Percentiles rank a stretch among this genome's conserved stretches.
Conservation (phyloP, 2,113 vertebrate genomes). For the Mirounga angustirostris region DNA sequence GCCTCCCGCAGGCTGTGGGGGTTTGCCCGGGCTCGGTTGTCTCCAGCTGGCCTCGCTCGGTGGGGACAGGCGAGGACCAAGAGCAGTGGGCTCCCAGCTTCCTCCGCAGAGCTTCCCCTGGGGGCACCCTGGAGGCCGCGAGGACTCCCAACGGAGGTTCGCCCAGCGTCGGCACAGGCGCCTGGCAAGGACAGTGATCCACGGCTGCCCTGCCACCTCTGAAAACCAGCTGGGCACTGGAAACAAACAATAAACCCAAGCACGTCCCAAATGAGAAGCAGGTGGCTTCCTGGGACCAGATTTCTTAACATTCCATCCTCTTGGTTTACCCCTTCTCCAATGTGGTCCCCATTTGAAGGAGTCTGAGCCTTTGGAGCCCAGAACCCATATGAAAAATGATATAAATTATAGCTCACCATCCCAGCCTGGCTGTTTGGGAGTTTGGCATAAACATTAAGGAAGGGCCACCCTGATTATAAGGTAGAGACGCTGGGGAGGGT, state of each 20-base stretch:
- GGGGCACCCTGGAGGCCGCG: rapidly evolving
- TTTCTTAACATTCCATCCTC: neutral
- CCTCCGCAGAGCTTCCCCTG: neutral
- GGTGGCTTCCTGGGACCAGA: slow-evolving; percentile 63
- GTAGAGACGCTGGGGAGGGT: neutral
- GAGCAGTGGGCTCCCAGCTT: neutral
- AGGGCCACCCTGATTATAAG: slow-evolving; percentile 65
- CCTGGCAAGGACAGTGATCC: neutral
- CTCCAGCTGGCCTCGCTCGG: neutral
- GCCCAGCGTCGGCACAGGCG: neutral
- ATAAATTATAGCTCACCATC: slow-evolving; percentile 70
- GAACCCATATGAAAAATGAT: slow-evolving; percentile 73
- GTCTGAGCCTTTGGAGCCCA: slow-evolving; percentile 45
- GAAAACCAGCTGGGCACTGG: slow-evolving; percentile 10
- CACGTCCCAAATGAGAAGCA: slow-evolving; percentile 68
- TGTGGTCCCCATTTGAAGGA: slow-evolving; percentile 70
- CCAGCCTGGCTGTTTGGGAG: slow-evolving; percentile 66
- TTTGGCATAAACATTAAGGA: slow-evolving; percentile 65
- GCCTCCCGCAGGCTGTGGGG: neutral
- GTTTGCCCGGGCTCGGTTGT: neutral
- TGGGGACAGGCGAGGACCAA: neutral
- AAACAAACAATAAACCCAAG: neutral
- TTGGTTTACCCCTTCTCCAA: slow-evolving; percentile 31
- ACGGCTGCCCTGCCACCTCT: neutral
- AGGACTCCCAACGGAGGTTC: neutral